Evolutionary conservation across 2,113 vertebrate genomes (phyloP), one percentile per base, ranked within the genome.

Genomic region (Cheilinus undulatus): DNA sequence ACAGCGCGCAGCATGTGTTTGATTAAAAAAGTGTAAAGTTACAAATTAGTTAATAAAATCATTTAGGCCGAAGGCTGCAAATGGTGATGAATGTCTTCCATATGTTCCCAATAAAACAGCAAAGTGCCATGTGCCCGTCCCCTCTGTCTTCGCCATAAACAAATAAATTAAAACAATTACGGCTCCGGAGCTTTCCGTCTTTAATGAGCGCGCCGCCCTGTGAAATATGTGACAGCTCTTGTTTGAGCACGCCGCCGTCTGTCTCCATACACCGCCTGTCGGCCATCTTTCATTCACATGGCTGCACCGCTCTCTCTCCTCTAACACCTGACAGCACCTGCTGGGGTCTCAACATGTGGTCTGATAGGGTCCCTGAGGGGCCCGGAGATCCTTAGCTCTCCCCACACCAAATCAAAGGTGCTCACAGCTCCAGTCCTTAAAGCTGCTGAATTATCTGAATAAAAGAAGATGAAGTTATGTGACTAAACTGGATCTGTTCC

Each of bases 81-180:
- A 90, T 49, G 84, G 89, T 94, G 93, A 94, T 92, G 76, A 94
- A 92, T 88, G 92, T 51, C 70, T 85, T 91, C 94, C 91, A 89
- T 88, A 92, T 93, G 94, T 88, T 93, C 80, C 83, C 90, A 93
- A 91, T 92, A 94, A 94, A 92, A 67, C 80, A 69, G 88, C 83
- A 12, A 19, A 86, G 91, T 84, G 93, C 89, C 90, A 87, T 90
- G 84, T 88, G 91, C 87, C 89, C 66, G 85, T 93, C 91, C 93
- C 92, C 92, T 90, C 93, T 82, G 78, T 88, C 93, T 89, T 24
- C 69, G 83, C 91, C 90, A 80, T 74, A 88, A 93, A 93, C 91
- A 89, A 92, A 93, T 93, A 93, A 93, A 95, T 94, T 92, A 92
- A 92, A 93, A 93, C 92, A 95, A 95, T 94, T 93, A 94, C 88